Base-by-base conservation (phyloP, 2,113 vertebrate genomes). In the Archilochus colubris region DNA sequence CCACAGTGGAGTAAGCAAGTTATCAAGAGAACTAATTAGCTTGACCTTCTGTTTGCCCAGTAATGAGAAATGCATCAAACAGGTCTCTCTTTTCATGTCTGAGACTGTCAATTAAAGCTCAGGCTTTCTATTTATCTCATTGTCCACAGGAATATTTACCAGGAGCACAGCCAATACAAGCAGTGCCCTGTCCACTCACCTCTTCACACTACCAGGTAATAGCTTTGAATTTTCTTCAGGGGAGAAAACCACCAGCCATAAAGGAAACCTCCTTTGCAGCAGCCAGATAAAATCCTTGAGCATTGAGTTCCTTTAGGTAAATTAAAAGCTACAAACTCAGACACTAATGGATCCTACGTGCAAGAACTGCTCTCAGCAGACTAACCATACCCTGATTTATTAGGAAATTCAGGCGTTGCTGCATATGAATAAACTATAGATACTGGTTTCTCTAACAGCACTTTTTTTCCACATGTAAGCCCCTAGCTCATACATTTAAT, bases 11-110 rank as follows among this genome's bases (percentile, higher is more conserved):
- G 62, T n/a, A 79, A 92, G 83, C 53, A 94, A 89, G 89, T 82
- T 97, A 84, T 82, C 94, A 89, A 81, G 94, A 96, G 93, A 95
- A 93, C 86, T 91, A 96, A 96, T 96, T 95, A 95, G 77, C 89
- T 61, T 90, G 88, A 95, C 92, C 78, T 95, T 93, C 91, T 92
- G 55, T 83, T 77, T 91, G 72, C 86, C 80, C 86, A 78, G 68
- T 63, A 83, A 87, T 75, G 68, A 93, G 95, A 93, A 91, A 84
- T 55, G 63, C 77, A 83, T 77, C 79, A 86, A 93, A 55, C 46
- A 70, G 43, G 55, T 74, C 51, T 94, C 68, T 86, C 78, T 80
- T 59, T 91, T 87, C 74, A 83, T 86, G 72, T 74, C 75, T 66
- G 55, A 88, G 59, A 27, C 86, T 94, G 90, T 70, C 88, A 96